Percentiles rank a stretch among this genome's conserved stretches.
Evolutionary conservation across 2,888 invertebrate species (phyloP).

Genomic region (Lithosia quadra): DNA sequence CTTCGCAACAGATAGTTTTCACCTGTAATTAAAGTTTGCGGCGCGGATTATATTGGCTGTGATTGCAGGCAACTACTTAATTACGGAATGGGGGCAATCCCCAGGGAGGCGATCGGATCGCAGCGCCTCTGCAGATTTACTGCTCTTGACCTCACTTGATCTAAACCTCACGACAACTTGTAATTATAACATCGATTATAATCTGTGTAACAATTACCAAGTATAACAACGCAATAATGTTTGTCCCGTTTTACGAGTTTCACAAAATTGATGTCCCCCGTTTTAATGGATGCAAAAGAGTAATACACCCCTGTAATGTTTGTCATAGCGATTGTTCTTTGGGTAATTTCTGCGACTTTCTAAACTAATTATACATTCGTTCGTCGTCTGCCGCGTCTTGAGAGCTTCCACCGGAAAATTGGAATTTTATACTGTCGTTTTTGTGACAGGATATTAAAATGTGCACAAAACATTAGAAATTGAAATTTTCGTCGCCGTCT

Average conservation of each 20-base stretch:
- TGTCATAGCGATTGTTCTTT: slow-evolving; percentile 52
- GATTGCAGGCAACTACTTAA: slow-evolving; percentile 76
- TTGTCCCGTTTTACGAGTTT: slow-evolving; percentile 40
- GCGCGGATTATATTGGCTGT: slow-evolving; percentile 71
- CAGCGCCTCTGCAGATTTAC: slow-evolving; percentile 72
- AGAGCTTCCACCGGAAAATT: slow-evolving; percentile 64
- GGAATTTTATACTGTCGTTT: slow-evolving; percentile 64
- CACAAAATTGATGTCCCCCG: slow-evolving; percentile 40
- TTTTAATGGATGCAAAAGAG: slow-evolving; percentile 46
- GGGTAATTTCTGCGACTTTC: slow-evolving; percentile 55
- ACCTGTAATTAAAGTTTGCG: slow-evolving; percentile 76
- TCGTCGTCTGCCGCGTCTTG: slow-evolving; percentile 56
- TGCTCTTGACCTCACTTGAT: slow-evolving; percentile 76
- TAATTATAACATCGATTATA: slow-evolving; percentile 59
- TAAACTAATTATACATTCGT: slow-evolving; percentile 64
- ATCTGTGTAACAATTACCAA: slow-evolving; percentile 48
- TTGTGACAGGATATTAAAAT: slow-evolving; percentile 67
- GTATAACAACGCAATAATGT: slow-evolving; percentile 50
- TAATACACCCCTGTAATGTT: slow-evolving; percentile 52
- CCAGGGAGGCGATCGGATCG: slow-evolving; percentile 62
- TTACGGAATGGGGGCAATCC: slow-evolving; percentile 65
- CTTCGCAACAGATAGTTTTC: slow-evolving; percentile 59
- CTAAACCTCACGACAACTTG: slow-evolving; percentile 57
- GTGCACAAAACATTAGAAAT: slow-evolving; percentile 56
- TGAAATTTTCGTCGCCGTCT: slow-evolving; percentile 28